Evolutionary conservation across 2,888 invertebrate genomes (phyloP).

Genomic region (Rhingia campestris): DNA sequence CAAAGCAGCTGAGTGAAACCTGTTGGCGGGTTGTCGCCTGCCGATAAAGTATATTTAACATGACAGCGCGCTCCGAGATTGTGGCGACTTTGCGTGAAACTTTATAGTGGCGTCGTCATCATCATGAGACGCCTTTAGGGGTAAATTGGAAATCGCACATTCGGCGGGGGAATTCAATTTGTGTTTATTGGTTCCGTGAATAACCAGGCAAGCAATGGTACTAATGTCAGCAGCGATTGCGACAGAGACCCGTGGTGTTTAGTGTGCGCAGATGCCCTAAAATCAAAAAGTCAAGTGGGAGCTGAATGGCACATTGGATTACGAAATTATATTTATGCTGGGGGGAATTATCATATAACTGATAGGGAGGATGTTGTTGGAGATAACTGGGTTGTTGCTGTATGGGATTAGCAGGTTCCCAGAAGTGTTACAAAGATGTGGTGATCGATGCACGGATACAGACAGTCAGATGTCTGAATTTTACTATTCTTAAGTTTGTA

Average conservation of each 20-base stretch:
- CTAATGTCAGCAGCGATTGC: constrained; percentile 24
- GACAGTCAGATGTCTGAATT: too few relatives aligned
- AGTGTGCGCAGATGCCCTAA: constrained; percentile 1
- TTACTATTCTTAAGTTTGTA: too few relatives aligned
- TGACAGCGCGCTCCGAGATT: constrained; percentile 64
- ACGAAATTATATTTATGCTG: background rate
- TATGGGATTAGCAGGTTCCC: background rate
- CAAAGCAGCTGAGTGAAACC: constrained; percentile 70
- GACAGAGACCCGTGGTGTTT: background rate
- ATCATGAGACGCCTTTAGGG: constrained; percentile 42
- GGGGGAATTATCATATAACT: background rate
- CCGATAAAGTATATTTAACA: constrained; percentile 72
- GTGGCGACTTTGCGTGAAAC: constrained; percentile 31
- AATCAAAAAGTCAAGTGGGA: constrained; percentile 27
- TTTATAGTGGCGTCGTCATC: constrained; percentile 24
- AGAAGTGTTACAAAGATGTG: too few relatives aligned
- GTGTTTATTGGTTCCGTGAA: constrained; percentile 71
- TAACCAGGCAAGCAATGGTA: constrained; percentile 55
- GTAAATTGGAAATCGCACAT: constrained; percentile 68
- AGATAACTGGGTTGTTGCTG: background rate
- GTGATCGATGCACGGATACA: too few relatives aligned
- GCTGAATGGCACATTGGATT: constrained; percentile 7
- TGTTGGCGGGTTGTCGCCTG: constrained; percentile 71
- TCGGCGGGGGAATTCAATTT: constrained; percentile 60
- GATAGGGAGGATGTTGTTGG: background rate